Evolutionary conservation across 1,140 invertebrate genomes (phyloP).

Genomic region (Aricia agestis): DNA sequence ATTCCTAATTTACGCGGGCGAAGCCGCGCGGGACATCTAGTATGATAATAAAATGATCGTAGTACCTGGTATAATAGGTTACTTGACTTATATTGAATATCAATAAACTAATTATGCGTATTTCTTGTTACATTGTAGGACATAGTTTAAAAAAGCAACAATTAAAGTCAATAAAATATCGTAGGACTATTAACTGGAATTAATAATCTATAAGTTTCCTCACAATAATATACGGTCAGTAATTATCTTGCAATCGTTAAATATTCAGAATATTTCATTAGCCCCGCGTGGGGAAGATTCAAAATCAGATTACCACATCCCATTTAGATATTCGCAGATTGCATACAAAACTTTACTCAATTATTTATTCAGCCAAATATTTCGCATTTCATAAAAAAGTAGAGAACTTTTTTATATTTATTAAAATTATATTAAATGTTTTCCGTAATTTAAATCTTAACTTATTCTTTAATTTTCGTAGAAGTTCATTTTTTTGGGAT

Average conservation of each 20-base stretch:
- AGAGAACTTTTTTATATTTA: too few relatives aligned
- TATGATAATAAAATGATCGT: too few relatives aligned
- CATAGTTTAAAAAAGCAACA: background rate
- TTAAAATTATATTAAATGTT: too few relatives aligned
- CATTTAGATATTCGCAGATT: background rate
- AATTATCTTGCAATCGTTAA: background rate
- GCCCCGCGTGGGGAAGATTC: background rate
- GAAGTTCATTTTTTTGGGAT: too few relatives aligned
- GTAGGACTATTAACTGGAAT: background rate
- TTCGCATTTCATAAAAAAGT: too few relatives aligned
- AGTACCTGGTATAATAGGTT: too few relatives aligned
- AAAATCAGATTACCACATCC: background rate
- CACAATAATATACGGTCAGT: background rate
- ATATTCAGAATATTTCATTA: slow-evolving; percentile 1
- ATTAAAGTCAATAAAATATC: background rate
- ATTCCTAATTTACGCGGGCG: too few relatives aligned
- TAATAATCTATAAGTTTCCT: background rate
- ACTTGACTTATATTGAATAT: too few relatives aligned
- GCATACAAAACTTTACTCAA: background rate
- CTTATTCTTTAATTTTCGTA: too few relatives aligned
- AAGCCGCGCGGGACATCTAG: too few relatives aligned
- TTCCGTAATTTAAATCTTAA: too few relatives aligned
- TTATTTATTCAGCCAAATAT: background rate
- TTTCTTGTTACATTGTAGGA: background rate
- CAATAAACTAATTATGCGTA: too few relatives aligned